A percentile compares a stretch with the other conserved stretches of the same genome.
Conservation (phyloP, 2,113 vertebrate species). For the Spilogale gracilis region DNA sequence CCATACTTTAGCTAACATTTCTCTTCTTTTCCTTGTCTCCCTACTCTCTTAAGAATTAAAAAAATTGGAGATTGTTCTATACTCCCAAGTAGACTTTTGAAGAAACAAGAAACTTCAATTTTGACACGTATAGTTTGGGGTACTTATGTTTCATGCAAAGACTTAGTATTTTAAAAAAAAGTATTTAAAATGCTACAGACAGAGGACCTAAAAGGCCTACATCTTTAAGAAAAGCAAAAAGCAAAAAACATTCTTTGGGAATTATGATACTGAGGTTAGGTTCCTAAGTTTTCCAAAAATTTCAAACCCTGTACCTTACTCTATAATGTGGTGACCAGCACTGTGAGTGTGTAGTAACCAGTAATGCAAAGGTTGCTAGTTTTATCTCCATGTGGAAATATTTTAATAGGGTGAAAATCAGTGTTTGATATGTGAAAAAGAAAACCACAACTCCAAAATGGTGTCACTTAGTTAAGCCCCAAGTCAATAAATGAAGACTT, state of each 20-base stretch:
- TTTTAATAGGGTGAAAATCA: neutral
- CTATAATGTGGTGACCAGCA: neutral
- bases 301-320: neutral
- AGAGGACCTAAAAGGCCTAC: neutral
- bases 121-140: neutral
- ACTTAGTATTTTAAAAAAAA: neutral
- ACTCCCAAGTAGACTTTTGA: neutral
- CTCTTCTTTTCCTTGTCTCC: neutral
- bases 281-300: neutral
- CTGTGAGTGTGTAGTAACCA: neutral
- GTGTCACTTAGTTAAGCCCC: neutral
- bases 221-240: neutral
- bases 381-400: neutral
- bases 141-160: neutral
- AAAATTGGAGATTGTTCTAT: neutral
- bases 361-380: neutral
- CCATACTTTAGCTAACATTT: neutral
- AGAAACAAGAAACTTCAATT: neutral
- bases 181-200: neutral
- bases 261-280: neutral
- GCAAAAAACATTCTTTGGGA: neutral
- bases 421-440: neutral
- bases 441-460: neutral
- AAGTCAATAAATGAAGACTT: neutral
- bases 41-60: neutral